phyloP scores from a whole-genome alignment of 2,888 invertebrate genomes.

The Eupeodes latifasciatus region DNA sequence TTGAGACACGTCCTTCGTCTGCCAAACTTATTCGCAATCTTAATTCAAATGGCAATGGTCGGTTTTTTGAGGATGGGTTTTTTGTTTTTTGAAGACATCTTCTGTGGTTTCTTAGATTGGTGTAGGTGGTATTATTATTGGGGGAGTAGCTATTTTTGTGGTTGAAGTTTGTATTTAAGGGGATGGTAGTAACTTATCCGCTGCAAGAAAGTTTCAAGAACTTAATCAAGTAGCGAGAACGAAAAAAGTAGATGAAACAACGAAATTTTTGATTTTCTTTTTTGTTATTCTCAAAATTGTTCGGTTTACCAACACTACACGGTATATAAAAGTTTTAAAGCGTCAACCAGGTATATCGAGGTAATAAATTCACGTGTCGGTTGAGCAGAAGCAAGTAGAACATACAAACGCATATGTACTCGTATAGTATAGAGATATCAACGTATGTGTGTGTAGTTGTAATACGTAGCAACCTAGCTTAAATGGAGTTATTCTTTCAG shows the following conservation, averaged over 20 bases:
- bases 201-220: slow-evolving; percentile 57
- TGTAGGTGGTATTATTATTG: too few species aligned
- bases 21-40: slow-evolving; percentile 64
- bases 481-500: slow-evolving; percentile 1
- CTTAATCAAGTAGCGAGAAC: slow-evolving; percentile 67
- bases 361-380: slow-evolving; percentile 63
- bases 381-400: slow-evolving; percentile 13
- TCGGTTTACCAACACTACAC: slow-evolving; percentile 20
- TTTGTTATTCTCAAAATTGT: slow-evolving; percentile 55
- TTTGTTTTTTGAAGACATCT: slow-evolving; percentile 27
- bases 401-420: not conserved
- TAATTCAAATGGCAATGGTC: slow-evolving; percentile 52
- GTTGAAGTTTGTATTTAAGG: slow-evolving; percentile 40
- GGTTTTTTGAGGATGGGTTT: not conserved
- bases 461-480: not conserved
- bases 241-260: not conserved
- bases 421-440: not conserved
- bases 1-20: slow-evolving; percentile 66
- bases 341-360: slow-evolving; percentile 64
- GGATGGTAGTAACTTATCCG: slow-evolving; percentile 61
- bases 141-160: slow-evolving; percentile 29
- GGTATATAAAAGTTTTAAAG: slow-evolving; percentile 64
- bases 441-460: not conserved
- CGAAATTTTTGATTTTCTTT: slow-evolving; percentile 14
- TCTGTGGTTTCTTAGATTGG: slow-evolving; percentile 4